Evolutionary conservation across 1,140 invertebrate genomes (phyloP), one percentile per base, ranked within the genome.

Genomic region (Drosophila navojoa): DNA sequence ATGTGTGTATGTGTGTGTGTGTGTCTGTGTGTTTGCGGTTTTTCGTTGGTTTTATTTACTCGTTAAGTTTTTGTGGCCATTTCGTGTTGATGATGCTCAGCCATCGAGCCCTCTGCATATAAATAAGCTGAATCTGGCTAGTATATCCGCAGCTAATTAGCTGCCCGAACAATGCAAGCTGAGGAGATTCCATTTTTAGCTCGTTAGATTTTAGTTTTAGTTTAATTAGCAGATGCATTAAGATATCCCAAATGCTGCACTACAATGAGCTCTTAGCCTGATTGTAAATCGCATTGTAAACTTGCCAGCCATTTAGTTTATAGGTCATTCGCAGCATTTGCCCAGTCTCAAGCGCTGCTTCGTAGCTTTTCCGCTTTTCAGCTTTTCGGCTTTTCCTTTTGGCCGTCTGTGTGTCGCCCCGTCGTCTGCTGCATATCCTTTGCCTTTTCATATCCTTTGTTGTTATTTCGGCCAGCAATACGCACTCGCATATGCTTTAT

Each of bases 401-500:
- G 9, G 40, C 55, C 15, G 35, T 40, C 27, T 45, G 53, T 16
- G 44, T 42, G 47, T 58, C 45, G 44, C 27, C 54, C 15, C 22
- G 49, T 55, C 19, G 54, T 15, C 47, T 72, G 38, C 42, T 38
- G 71, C 50, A 53, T 13, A 57, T 69, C 42, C 71, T 50, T 68
- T 61, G 63, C 57, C 60, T 42, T 81, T 86, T 35, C 58, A 68
- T 78, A 61, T 61, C 63, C 57, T 75, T 50, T 78, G 32, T 73
- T 72, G 71, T 81, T 66, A 45, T 54, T 68, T 27, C 70, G 29
- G 61, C 62, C 29, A 32, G 58, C 45, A 42, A 61, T 66, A 53
- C 81, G 42, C 42, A 73, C 75, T 81, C 68, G 81, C 76, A 87
- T 86, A 87, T 87, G 79, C 71, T 81, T 79, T 72, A 47, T 53